Conservation (phyloP, 2,888 invertebrate species). For the Thelaira solivaga region DNA sequence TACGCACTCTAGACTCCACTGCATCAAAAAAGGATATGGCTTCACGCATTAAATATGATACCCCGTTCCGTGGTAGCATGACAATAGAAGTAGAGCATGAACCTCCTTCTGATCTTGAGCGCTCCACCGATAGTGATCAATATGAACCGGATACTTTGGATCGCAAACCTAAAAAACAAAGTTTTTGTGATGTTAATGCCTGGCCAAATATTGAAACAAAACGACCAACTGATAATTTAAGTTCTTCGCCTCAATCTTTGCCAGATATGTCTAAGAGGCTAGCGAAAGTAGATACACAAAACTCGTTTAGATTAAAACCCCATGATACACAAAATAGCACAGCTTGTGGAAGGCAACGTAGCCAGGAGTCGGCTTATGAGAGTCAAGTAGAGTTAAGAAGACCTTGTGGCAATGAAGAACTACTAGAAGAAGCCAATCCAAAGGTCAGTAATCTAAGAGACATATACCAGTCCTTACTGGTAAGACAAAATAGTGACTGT, state of each 20-base stretch:
- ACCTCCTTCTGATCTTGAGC: conserved; percentile 86
- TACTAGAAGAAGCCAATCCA: conserved; percentile 35
- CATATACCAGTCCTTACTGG: conserved; percentile 83
- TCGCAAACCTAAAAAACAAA: conserved; percentile 83
- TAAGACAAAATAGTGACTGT: conserved; percentile 74
- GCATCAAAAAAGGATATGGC: conserved; percentile 71
- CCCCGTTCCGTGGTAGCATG: conserved; percentile 84
- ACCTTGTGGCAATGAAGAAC: not conserved
- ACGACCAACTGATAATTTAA: conserved; percentile 46
- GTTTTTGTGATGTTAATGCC: conserved; percentile 77
- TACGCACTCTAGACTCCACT: conserved; percentile 59
- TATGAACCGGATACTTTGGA: conserved; percentile 93
- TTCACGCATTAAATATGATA: conserved; percentile 80
- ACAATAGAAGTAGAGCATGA: conserved; percentile 91
- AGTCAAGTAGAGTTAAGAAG: conserved; percentile 53
- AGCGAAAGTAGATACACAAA: conserved; percentile 81
- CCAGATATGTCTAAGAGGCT: conserved; percentile 38
- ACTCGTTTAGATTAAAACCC: conserved; percentile 82
- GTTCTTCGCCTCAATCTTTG: conserved; percentile 26
- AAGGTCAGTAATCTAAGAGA: conserved; percentile 84
- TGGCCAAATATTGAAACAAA: conserved; percentile 79
- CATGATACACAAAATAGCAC: not conserved
- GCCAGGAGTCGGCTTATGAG: conserved; percentile 57
- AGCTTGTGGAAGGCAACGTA: conserved; percentile 31
- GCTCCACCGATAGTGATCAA: conserved; percentile 81